Conservation (phyloP, 2,797 vertebrate species). For the Lerista edwardsae region DNA sequence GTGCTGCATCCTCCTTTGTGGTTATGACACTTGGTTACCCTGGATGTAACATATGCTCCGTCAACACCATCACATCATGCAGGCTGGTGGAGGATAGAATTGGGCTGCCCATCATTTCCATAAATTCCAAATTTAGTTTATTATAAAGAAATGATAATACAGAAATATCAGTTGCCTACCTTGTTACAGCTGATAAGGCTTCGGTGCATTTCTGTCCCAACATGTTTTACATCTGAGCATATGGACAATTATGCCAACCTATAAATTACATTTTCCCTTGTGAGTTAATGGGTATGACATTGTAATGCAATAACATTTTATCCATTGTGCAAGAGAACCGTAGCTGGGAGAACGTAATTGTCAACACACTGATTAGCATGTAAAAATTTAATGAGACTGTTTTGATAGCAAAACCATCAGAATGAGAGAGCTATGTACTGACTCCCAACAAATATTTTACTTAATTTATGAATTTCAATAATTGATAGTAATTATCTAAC, state of each 20-base stretch:
- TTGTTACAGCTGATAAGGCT: slow-evolving; percentile 46
- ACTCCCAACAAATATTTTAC: slow-evolving; percentile 74
- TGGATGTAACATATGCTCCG: no score
- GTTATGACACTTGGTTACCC: no score
- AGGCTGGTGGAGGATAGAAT: no score
- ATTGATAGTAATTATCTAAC: slow-evolving; percentile 65
- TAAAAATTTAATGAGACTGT: slow-evolving; percentile 75
- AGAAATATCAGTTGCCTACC: slow-evolving; percentile 1
- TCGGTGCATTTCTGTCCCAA: slow-evolving; percentile 51
- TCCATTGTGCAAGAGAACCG: slow-evolving; percentile 61
- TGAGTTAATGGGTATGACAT: slow-evolving; percentile 75
- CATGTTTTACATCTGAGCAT: slow-evolving; percentile 66
- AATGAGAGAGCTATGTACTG: slow-evolving; percentile 59
- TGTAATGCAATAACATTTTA: slow-evolving; percentile 71
- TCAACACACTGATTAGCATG: slow-evolving; percentile 74
- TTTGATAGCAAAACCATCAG: slow-evolving; percentile 73
- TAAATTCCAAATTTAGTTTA: slow-evolving; percentile 57
- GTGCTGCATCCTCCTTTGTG: no score
- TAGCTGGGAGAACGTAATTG: slow-evolving; percentile 68
- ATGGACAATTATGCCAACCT: slow-evolving; percentile 74
- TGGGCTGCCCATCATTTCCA: neutral
- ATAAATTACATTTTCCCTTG: slow-evolving; percentile 68
- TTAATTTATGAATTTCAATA: slow-evolving; percentile 75
- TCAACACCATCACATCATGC: no score
- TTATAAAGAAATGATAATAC: slow-evolving; percentile 50